Evolutionary conservation across 2,888 invertebrate species (phyloP), one percentile per base, ranked within the genome.

Genomic region (Synergus umbraculus): DNA sequence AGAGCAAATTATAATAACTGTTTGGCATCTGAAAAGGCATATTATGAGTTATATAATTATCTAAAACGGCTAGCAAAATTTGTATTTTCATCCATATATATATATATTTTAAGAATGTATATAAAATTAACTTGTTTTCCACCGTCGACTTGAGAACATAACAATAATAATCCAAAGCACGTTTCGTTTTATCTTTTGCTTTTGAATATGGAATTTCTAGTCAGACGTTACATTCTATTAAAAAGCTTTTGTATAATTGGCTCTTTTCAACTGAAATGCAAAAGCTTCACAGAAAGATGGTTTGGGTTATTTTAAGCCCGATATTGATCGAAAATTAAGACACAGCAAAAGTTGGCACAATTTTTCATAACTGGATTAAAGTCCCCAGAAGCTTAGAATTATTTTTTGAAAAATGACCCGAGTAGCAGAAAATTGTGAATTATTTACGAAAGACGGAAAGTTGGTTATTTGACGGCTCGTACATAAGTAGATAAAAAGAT

Each of bases 401-500:
- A 29, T 58, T 18, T 10, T n/a, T 58, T n/a, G 9, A 7, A 2
- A n/a, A 58, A 58, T 58, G 3, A 58, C 9, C 18, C 18, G 4
- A 58, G 58, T 18, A 58, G n/a, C n/a, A n/a, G 54, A 54, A 54
- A 58, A 58, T 58, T 18, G 10, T 18, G 9, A 58, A 37, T 37
- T 37, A 37, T 37, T 37, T 5, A 37, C 37, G 37, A 18, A 58
- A 18, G 18, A 18, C 9, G 15, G 4, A 18, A 58, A 10, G 18
- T 58, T 18, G 58, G 58, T 58, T 22, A 22, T 22, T 18, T 18
- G 18, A 10, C 58, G 18, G 9, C 18, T 10, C 58, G n/a, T 18
- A 7, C 5, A 37, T 37, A 58, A 58, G 9, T 18, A 3, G 9
- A 58, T 22, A 63, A 60, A 69, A 79, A 76, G 29, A 44, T 79